Evolutionary conservation across 2,888 invertebrate genomes (phyloP).

Genomic region (Sarcophaga variegata): DNA sequence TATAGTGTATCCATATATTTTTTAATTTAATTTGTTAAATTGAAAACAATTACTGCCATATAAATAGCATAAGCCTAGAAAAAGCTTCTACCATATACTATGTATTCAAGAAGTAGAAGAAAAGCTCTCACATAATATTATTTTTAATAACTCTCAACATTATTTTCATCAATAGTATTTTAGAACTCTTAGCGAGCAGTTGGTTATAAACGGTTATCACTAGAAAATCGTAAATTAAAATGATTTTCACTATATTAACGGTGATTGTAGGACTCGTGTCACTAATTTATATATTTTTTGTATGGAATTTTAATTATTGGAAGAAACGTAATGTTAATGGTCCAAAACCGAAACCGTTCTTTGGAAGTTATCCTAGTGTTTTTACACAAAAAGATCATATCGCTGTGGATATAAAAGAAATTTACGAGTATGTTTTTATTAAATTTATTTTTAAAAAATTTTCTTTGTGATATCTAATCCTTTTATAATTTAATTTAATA

Average conservation of each 20-base stretch:
- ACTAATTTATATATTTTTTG: conserved; percentile 74
- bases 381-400: conserved; percentile 75
- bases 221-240: not conserved
- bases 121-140: conserved; percentile 25
- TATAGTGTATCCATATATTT: not conserved
- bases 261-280: conserved; percentile 13
- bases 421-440: conserved; percentile 78
- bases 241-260: conserved; percentile 36
- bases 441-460: too few species aligned
- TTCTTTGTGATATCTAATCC: not conserved
- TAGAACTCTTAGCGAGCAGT: conserved; percentile 14
- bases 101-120: conserved; percentile 19
- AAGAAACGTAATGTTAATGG: conserved; percentile 78
- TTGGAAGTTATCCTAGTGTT: conserved; percentile 79
- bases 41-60: conserved; percentile 3
- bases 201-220: not conserved
- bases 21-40: not conserved
- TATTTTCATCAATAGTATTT: conserved; percentile 6
- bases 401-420: conserved; percentile 78
- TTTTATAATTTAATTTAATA: not conserved
- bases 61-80: not conserved
- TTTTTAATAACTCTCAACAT: not conserved
- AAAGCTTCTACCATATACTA: not conserved
- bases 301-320: conserved; percentile 80
- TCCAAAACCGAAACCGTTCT: conserved; percentile 77